Conservation (phyloP, 53 echinoderm and acorn worm species). For the Holothuria leucospilota region DNA sequence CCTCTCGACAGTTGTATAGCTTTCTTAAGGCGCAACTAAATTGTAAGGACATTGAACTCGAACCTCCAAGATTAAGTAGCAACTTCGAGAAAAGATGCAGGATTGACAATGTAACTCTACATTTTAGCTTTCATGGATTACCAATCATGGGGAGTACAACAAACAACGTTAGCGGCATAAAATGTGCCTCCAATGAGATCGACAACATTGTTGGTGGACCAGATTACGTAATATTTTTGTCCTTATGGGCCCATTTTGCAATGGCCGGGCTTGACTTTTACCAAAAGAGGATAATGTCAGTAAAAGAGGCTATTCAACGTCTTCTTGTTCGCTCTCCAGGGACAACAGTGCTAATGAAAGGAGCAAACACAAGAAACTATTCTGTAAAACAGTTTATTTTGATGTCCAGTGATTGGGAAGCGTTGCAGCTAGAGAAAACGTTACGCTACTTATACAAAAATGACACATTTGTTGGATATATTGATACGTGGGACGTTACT, state of each 20-base stretch:
- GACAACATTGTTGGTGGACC: not conserved
- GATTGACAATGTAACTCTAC: not conserved
- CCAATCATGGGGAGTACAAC: not conserved
- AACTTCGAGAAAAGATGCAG: not conserved
- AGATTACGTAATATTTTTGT: conserved; percentile 4
- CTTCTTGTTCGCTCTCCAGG: not conserved
- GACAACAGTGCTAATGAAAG: conserved; percentile 19
- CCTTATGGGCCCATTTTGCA: conserved; percentile 16
- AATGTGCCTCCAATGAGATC: not conserved
- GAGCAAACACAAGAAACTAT: conserved; percentile 26
- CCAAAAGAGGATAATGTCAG: not conserved
- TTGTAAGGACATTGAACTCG: not conserved
- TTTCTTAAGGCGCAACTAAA: not conserved
- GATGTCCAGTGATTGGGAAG: conserved; percentile 7
- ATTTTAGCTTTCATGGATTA: conserved; percentile 7
- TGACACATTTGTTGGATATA: conserved; percentile 3
- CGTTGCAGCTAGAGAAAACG: not conserved
- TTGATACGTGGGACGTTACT: conserved; percentile 16
- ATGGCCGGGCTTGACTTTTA: not conserved
- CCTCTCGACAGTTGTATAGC: not conserved
- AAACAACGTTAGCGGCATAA: not conserved
- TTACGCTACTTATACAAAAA: not conserved
- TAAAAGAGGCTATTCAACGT: not conserved
- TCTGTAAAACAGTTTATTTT: not conserved
- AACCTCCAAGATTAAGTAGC: not conserved